Evolutionary conservation across 2,797 vertebrate genomes (phyloP).

Genomic region (Tiaroga cobitis): DNA sequence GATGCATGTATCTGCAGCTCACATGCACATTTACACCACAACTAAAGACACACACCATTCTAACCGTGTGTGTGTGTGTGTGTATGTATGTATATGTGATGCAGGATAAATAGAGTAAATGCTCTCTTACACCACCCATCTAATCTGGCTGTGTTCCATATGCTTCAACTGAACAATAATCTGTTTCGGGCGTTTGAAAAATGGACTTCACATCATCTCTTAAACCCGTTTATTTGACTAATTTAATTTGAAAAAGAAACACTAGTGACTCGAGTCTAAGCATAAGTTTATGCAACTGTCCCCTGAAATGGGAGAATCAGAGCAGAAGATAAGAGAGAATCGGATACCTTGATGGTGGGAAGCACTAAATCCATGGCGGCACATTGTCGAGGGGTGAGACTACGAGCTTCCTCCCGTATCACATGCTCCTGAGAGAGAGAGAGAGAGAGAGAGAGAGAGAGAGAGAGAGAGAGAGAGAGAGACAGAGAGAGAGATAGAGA

Average conservation of each 20-base stretch:
- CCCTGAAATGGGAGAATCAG: background rate
- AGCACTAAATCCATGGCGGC: constrained; percentile 94
- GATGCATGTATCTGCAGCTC: constrained; percentile 55
- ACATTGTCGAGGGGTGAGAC: constrained; percentile 91
- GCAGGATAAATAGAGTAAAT: background rate
- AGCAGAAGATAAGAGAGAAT: constrained; percentile 14
- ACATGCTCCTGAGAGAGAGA: constrained; percentile 87
- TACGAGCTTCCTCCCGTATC: constrained; percentile 90
- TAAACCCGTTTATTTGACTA: background rate
- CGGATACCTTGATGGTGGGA: constrained; percentile 92
- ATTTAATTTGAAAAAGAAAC: background rate
- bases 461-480: constrained; percentile 34
- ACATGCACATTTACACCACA: background rate
- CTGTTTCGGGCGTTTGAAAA: too few relatives aligned
- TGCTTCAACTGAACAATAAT: background rate
- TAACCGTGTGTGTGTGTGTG: background rate
- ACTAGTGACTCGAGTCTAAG: background rate
- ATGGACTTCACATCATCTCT: too few relatives aligned
- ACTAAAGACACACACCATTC: background rate
- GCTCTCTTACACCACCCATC: background rate
- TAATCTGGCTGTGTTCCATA: background rate
- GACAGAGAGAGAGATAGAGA: background rate
- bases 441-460: background rate
- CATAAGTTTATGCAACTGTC: background rate
- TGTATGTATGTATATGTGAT: background rate